These are phyloP conservation scores for Heliconius eleuchia DNA, from an alignment of 1,140 invertebrate species.

Conservation along the genomic window DNA sequence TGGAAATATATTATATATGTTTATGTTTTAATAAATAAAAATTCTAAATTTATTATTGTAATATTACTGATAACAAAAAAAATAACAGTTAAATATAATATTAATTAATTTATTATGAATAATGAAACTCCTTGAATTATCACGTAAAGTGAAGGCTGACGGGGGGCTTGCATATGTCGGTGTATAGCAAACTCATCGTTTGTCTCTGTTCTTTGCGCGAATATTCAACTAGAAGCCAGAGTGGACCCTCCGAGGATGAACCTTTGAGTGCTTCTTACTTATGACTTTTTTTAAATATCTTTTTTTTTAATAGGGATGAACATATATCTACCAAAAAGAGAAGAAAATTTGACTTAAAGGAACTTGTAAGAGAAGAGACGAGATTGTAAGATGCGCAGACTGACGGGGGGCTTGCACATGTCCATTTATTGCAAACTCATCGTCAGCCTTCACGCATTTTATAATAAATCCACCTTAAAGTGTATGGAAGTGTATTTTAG, in stretches of 20 bases:
- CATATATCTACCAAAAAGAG: not conserved
- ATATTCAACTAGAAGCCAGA: not conserved
- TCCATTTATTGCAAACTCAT: conserved; percentile 6
- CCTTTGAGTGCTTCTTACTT: too few relatives aligned
- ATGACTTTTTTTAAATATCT: too few relatives aligned
- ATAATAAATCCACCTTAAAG: not conserved
- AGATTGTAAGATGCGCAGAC: not conserved
- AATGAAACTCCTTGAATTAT: too few relatives aligned
- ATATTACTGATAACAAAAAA: too few relatives aligned
- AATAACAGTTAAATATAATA: too few relatives aligned
- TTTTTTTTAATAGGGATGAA: too few relatives aligned
- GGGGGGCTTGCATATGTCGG: not conserved
- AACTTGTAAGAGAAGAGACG: not conserved
- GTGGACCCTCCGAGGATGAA: too few relatives aligned
- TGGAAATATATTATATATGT: too few relatives aligned
- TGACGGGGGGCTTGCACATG: conserved; percentile 11
- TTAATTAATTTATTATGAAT: too few relatives aligned
- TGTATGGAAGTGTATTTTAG: not conserved
- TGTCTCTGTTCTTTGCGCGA: not conserved
- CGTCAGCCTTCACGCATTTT: conserved; percentile 11
- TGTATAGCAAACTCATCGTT: conserved; percentile 11
- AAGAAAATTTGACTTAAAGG: not conserved
- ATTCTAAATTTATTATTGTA: too few relatives aligned
- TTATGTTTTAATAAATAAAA: too few relatives aligned
- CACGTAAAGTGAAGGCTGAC: not conserved